Conservation (phyloP, 2,113 vertebrate genomes). For the Cnemophilus loriae region DNA sequence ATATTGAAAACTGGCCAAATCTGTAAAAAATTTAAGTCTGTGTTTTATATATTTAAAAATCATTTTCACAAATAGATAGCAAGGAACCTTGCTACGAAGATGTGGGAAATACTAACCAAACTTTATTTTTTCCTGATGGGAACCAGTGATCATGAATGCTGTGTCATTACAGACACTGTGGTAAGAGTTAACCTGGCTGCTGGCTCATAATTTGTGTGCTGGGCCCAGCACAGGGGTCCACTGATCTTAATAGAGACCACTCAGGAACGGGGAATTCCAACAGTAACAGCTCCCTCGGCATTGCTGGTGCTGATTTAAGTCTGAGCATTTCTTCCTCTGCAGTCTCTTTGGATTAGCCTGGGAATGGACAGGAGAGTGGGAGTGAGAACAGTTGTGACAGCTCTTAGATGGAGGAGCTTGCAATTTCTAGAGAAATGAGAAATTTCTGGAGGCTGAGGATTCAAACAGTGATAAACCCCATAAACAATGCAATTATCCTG, state of each 20-base stretch:
- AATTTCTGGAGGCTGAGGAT: neutral
- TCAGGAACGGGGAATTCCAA: neutral
- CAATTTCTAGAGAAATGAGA: neutral
- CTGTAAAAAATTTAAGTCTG: constrained; percentile 18
- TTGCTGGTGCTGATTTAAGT: constrained; percentile 38
- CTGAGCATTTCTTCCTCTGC: neutral
- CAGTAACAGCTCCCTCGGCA: constrained; percentile 7
- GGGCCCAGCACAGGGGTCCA: neutral
- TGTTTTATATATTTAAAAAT: constrained; percentile 17
- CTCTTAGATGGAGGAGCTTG: neutral
- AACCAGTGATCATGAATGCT: neutral
- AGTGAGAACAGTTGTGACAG: constrained; percentile 1
- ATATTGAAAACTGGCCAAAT: constrained; percentile 40
- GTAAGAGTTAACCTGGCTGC: constrained; percentile 29
- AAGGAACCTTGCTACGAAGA: neutral
- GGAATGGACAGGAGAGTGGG: neutral
- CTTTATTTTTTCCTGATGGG: constrained; percentile 58
- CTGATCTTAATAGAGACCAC: constrained; percentile 48
- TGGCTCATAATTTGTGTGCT: constrained; percentile 18
- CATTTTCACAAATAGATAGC: constrained; percentile 26
- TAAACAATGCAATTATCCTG: neutral
- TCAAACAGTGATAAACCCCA: neutral
- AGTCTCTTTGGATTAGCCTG: constrained; percentile 47
- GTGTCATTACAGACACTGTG: constrained; percentile 28
- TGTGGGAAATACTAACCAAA: constrained; percentile 4